Evolutionary conservation across 2,113 vertebrate species (phyloP).

Genomic region (Lophochroa leadbeateri): DNA sequence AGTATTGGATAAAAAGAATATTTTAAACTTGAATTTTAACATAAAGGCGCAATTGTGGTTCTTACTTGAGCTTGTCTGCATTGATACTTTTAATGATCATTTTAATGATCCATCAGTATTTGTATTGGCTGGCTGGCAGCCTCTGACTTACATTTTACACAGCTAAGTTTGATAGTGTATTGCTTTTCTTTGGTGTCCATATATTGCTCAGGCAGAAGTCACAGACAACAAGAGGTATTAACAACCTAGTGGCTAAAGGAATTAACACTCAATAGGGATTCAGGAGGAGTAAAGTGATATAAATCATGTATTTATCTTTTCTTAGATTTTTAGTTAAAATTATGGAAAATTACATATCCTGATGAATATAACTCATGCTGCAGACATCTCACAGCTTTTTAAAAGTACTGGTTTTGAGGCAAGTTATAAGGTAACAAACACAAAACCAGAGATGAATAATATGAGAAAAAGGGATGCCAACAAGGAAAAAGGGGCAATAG

Average conservation of each 20-base stretch:
- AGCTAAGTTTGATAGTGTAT: background rate
- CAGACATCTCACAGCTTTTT: background rate
- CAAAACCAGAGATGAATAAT: background rate
- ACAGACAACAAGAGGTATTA: background rate
- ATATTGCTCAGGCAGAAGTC: background rate
- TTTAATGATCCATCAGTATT: background rate
- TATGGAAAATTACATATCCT: background rate
- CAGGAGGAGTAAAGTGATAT: background rate
- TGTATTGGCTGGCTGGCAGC: background rate
- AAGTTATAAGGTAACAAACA: background rate
- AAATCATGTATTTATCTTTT: background rate
- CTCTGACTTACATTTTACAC: background rate
- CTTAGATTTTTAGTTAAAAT: background rate
- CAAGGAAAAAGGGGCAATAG: background rate
- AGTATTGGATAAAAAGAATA: background rate
- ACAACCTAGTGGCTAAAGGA: background rate
- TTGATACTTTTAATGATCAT: background rate
- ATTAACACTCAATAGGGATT: background rate
- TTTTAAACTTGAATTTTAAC: background rate
- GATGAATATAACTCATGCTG: background rate
- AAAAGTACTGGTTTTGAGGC: background rate
- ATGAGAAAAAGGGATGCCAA: background rate
- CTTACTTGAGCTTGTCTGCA: background rate
- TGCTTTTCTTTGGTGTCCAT: background rate
- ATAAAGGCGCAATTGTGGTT: background rate